Evolutionary conservation across 1,140 invertebrate genomes (phyloP).

Genomic region (Drosophila pachea): DNA sequence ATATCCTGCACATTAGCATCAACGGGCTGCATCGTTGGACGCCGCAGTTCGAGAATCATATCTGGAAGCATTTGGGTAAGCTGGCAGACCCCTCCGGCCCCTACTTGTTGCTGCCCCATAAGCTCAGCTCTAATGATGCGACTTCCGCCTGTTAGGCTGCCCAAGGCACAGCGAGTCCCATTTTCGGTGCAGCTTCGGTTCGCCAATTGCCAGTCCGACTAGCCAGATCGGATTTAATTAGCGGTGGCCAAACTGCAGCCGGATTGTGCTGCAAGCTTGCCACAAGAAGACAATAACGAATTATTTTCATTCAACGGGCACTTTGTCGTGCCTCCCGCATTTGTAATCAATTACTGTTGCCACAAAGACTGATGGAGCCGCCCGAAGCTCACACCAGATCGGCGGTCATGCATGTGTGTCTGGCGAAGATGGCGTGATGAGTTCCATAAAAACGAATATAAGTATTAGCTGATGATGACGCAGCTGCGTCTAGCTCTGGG

Average conservation of each 20-base stretch:
- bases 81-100: not conserved
- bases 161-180: constrained; percentile 30
- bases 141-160: constrained; percentile 43
- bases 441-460: constrained; percentile 36
- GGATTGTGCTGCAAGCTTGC: no score
- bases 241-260: no score
- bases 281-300: no score
- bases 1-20: constrained; percentile 71
- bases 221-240: no score
- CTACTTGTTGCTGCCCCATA: not conserved
- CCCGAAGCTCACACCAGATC: constrained; percentile 22
- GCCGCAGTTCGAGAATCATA: constrained; percentile 75
- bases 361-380: constrained; percentile 57
- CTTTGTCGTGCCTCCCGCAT: constrained; percentile 11
- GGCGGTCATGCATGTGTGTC: constrained; percentile 20
- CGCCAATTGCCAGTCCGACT: not conserved
- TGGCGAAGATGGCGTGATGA: constrained; percentile 7
- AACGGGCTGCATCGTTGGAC: constrained; percentile 77
- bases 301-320: not conserved
- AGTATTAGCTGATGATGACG: constrained; percentile 49
- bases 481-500: constrained; percentile 12
- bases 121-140: not conserved
- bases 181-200: constrained; percentile 20
- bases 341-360: constrained; percentile 48
- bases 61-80: constrained; percentile 78